These are phyloP conservation scores for Chrysaora quinquecirrha DNA, from an alignment of 30 jellyfish, hydroid and myxozoan species.

Conservation along the genomic window DNA sequence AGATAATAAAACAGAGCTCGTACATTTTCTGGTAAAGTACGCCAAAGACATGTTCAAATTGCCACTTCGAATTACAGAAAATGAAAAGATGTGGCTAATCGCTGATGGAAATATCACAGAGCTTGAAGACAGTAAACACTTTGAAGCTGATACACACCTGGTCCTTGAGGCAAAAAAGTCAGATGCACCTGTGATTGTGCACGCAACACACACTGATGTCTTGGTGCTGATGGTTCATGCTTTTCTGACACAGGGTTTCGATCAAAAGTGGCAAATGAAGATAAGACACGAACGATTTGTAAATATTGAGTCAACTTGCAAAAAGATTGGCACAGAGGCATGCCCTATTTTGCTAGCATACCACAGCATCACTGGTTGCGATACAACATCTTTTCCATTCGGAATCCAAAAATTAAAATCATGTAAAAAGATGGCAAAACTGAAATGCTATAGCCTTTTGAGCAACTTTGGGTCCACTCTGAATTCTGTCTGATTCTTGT, in stretches of 20 bases:
- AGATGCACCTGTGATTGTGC: slow-evolving; percentile 30
- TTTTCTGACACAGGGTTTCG: neutral
- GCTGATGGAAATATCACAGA: neutral
- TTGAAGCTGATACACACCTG: slow-evolving; percentile 23
- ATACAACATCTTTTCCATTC: slow-evolving; percentile 48
- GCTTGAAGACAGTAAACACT: slow-evolving; percentile 12
- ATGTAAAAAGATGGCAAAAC: slow-evolving; percentile 39
- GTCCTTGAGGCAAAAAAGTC: neutral
- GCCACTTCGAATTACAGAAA: neutral
- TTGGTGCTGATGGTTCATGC: slow-evolving; percentile 18
- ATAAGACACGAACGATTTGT: slow-evolving; percentile 39
- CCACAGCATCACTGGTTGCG: slow-evolving; percentile 40
- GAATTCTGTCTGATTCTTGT: neutral
- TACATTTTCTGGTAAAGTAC: slow-evolving; percentile 9
- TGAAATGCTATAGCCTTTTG: too few species aligned
- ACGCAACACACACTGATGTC: slow-evolving; percentile 36
- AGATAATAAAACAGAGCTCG: slow-evolving; percentile 20
- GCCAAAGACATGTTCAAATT: neutral
- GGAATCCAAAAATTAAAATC: slow-evolving; percentile 15
- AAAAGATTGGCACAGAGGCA: slow-evolving; percentile 38
- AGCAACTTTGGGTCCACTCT: neutral
- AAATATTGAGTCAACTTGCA: slow-evolving; percentile 24
- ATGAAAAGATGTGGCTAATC: slow-evolving; percentile 36
- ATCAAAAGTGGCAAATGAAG: slow-evolving; percentile 45
- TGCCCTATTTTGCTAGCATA: slow-evolving; percentile 40